Base-by-base conservation (phyloP, 2,113 vertebrate genomes). In the Oxyura jamaicensis region DNA sequence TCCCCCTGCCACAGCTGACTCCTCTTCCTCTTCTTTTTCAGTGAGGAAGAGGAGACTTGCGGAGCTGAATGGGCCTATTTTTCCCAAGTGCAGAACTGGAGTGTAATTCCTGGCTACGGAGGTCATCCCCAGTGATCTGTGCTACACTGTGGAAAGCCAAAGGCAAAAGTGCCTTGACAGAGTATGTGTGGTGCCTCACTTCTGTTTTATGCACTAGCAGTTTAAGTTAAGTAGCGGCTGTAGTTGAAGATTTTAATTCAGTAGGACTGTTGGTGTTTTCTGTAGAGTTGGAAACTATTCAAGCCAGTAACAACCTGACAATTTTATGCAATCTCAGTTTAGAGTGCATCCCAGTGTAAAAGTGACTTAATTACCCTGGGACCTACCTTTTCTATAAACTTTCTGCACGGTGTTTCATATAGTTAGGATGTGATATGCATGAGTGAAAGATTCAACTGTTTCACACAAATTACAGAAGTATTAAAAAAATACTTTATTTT, bases 11-110 rank as follows among this genome's bases (percentile, higher is more conserved):
- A 7, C 12, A 48, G 53, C 82, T 97, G n/a, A 97, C 8, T 56
- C 68, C 85, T 85, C 6, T 84, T 83, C 83, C 88, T 73, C 13
- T 96, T 97, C 85, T 92, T 96, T 98, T 97, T 67, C 96, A 99
- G 99, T 99, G 98, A 99, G 99, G 98, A 99, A 99, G 98, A 99
- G 98, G 98, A 98, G 99, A 98, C 99, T 99, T 77, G 99, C 99
- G 39, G 99, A 98, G 80, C 21, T 98, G 93, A 98, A 98, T 5
- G 99, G 99, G 96, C 99, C 99, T 94, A 99, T 99, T 98, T 98
- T 99, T 96, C 99, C 99, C 86, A 99, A 99, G 97, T 99, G 99
- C 98, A 98, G 99, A 97, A 99, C 98, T 67, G 98, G 98, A 85
- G 98, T 99, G 97, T 99, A 99, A 96, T 11, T 60, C 75, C 94